A percentile compares a stretch with the other conserved stretches of the same genome.
Evolutionary conservation across 2,113 vertebrate species (phyloP).

Genomic region (Leiothrix lutea): DNA sequence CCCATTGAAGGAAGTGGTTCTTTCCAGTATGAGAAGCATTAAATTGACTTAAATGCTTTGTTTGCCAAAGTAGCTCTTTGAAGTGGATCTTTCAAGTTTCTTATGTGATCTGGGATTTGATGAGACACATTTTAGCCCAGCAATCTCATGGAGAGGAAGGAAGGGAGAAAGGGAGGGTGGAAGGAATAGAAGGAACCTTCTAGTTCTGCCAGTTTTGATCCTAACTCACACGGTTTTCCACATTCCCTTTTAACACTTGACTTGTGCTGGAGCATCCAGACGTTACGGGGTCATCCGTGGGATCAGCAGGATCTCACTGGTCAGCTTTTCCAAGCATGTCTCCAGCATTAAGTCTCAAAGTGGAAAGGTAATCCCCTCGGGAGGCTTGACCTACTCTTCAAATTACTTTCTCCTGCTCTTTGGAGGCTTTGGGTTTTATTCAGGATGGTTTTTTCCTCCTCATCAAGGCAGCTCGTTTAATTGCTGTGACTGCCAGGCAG

Average conservation of each 20-base stretch:
- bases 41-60: neutral
- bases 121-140: neutral
- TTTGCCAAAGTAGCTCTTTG: neutral
- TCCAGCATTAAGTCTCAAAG: neutral
- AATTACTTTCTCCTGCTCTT: conserved; percentile 20
- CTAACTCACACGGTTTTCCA: rapidly evolving
- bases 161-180: neutral
- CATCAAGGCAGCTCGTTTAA: neutral
- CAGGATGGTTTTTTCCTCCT: neutral
- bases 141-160: neutral
- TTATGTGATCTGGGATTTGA: neutral
- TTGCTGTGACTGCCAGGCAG: conserved; percentile 28
- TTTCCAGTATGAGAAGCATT: neutral
- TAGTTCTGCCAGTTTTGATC: neutral
- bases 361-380: neutral
- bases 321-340: neutral
- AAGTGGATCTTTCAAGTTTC: conserved; percentile 28
- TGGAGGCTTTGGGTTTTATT: neutral
- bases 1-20: neutral
- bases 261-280: neutral
- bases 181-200: neutral
- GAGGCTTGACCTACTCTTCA: conserved; percentile 37
- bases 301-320: neutral
- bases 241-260: neutral
- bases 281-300: neutral